Evolutionary conservation across 2,888 invertebrate genomes (phyloP).

Genomic region (Lumbricus terrestris): DNA sequence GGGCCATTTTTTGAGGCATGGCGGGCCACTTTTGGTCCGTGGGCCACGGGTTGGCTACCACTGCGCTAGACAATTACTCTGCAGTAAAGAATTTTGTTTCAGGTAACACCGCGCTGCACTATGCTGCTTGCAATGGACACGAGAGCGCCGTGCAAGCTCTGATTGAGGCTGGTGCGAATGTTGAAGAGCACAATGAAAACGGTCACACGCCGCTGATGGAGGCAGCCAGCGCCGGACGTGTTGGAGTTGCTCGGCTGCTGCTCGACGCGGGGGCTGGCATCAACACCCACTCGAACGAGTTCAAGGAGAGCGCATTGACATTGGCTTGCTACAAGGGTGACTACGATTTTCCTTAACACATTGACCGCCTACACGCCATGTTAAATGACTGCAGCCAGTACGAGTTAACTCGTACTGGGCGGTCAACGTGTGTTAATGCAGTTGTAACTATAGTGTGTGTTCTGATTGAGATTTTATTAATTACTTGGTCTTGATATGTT

Average conservation of each 20-base stretch:
- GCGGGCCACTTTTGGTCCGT: too few relatives aligned
- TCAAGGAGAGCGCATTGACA: constrained; percentile 95
- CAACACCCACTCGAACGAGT: constrained; percentile 97
- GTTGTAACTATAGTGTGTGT: too few relatives aligned
- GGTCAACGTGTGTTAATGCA: too few relatives aligned
- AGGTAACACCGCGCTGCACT: constrained; percentile 82
- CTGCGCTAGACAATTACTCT: neutral
- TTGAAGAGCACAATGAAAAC: constrained; percentile 98
- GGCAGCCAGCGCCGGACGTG: constrained; percentile 60
- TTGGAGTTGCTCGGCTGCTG: constrained; percentile 67
- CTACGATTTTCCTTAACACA: too few relatives aligned
- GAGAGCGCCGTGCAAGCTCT: constrained; percentile 86
- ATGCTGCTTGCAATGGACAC: constrained; percentile 67
- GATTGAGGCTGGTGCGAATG: constrained; percentile 85
- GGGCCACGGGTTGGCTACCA: too few relatives aligned
- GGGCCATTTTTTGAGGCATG: too few relatives aligned
- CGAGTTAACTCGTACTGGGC: too few relatives aligned
- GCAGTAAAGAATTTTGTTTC: constrained; percentile 24
- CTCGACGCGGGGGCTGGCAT: constrained; percentile 92
- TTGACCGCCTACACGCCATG: too few relatives aligned
- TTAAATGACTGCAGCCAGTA: too few relatives aligned
- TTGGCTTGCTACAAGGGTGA: constrained; percentile 85
- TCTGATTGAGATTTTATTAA: too few relatives aligned
- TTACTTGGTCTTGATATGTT: too few relatives aligned
- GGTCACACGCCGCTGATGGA: constrained; percentile 85